Percentiles rank a stretch among this genome's conserved stretches.
Evolutionary conservation across 2,888 invertebrate species (phyloP).

Genomic region (Fragum sueziense): DNA sequence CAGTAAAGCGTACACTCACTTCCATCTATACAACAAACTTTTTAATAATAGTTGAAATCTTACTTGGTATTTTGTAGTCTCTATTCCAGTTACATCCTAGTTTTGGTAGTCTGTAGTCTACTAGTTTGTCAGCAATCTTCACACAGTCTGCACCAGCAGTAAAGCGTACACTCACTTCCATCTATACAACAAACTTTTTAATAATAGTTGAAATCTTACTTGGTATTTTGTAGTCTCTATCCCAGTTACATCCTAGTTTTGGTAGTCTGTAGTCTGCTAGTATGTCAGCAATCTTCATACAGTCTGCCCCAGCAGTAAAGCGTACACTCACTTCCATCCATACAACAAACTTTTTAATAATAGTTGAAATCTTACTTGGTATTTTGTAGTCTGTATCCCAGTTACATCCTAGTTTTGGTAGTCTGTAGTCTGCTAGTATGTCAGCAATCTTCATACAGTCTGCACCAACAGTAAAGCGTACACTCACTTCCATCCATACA

Average conservation of each 20-base stretch:
- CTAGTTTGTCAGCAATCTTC: constrained; percentile 24
- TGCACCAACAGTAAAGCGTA: constrained; percentile 1
- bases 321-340: constrained; percentile 18
- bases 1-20: constrained; percentile 15
- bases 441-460: constrained; percentile 16
- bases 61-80: constrained; percentile 41
- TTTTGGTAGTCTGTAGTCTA: constrained; percentile 36
- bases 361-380: constrained; percentile 39
- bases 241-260: constrained; percentile 50
- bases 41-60: too few species aligned
- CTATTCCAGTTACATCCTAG: constrained; percentile 46
- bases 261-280: constrained; percentile 36
- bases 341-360: constrained; percentile 20
- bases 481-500: constrained; percentile 11
- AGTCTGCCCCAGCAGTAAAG: not conserved
- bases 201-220: too few species aligned
- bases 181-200: constrained; percentile 18
- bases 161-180: constrained; percentile 15
- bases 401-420: constrained; percentile 46
- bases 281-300: constrained; percentile 21
- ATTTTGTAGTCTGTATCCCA: constrained; percentile 50
- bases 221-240: constrained; percentile 40
- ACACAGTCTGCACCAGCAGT: not conserved
- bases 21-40: constrained; percentile 22
- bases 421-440: constrained; percentile 31